phyloP scores from a whole-genome alignment of 1,140 invertebrate genomes.

The Drosophila auraria region DNA sequence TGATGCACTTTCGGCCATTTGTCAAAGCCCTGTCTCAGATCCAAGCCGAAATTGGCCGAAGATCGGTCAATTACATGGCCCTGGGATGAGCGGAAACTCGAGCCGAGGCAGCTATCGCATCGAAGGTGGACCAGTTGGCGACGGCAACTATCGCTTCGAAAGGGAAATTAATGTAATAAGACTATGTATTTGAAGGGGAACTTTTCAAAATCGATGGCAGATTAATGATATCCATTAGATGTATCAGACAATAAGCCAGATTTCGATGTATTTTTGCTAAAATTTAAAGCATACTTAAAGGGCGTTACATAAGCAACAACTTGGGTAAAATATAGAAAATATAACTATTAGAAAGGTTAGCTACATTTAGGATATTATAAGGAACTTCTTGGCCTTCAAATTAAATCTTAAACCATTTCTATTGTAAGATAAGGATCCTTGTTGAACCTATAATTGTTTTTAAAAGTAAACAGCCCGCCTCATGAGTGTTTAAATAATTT shows the following conservation, averaged over 20 bases:
- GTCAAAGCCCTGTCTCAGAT: constrained; percentile 51
- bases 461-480: too few relatives aligned
- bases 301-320: not conserved
- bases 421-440: too few relatives aligned
- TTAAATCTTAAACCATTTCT: too few relatives aligned
- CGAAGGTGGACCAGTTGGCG: constrained; percentile 1
- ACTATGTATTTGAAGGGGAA: not conserved
- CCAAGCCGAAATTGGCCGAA: constrained; percentile 51
- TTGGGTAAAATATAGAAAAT: too few relatives aligned
- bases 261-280: not conserved
- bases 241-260: not conserved
- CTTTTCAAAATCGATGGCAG: not conserved
- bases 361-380: too few relatives aligned
- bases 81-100: constrained; percentile 10
- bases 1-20: constrained; percentile 72
- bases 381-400: too few relatives aligned
- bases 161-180: constrained; percentile 7
- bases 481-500: too few relatives aligned
- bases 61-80: constrained; percentile 36
- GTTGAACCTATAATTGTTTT: too few relatives aligned
- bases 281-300: not conserved
- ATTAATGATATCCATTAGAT: constrained; percentile 13
- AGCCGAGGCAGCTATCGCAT: not conserved
- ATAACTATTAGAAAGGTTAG: too few relatives aligned
- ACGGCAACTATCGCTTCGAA: constrained; percentile 3